These are phyloP conservation scores for Gymnosoma rotundatum DNA, from an alignment of 2,888 invertebrate genomes.

Conservation along the genomic window DNA sequence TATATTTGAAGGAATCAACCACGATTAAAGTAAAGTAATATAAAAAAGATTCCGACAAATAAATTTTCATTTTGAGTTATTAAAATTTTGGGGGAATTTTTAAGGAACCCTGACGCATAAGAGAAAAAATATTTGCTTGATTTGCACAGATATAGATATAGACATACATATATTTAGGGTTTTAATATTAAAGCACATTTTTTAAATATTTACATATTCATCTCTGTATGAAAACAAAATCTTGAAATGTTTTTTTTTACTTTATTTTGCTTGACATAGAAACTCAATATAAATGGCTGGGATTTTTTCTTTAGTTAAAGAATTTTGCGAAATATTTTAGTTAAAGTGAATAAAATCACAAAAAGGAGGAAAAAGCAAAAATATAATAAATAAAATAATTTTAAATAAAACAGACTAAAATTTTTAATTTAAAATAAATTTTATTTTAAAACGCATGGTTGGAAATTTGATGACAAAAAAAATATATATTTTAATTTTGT, in stretches of 20 bases:
- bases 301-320: conserved; percentile 55
- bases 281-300: conserved; percentile 62
- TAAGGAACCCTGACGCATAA: too few relatives aligned
- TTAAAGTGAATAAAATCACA: conserved; percentile 56
- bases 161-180: neutral
- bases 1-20: too few relatives aligned
- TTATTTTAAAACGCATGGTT: conserved; percentile 50
- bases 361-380: neutral
- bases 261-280: conserved; percentile 46
- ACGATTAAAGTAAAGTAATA: too few relatives aligned
- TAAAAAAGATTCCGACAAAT: too few relatives aligned
- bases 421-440: conserved; percentile 58
- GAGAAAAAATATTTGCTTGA: neutral
- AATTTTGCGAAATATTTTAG: conserved; percentile 66
- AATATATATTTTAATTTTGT: conserved; percentile 15
- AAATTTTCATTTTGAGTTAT: too few relatives aligned
- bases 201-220: conserved; percentile 52
- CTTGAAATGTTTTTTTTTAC: conserved; percentile 29
- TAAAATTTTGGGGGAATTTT: too few relatives aligned
- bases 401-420: conserved; percentile 37
- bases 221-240: conserved; percentile 40
- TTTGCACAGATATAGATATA: too few relatives aligned
- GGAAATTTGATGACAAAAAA: conserved; percentile 54
- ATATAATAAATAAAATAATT: conserved; percentile 47
- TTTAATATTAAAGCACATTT: conserved; percentile 36